phyloP scores from a whole-genome alignment of 2,797 vertebrate species.

The Eospalax fontanierii region DNA sequence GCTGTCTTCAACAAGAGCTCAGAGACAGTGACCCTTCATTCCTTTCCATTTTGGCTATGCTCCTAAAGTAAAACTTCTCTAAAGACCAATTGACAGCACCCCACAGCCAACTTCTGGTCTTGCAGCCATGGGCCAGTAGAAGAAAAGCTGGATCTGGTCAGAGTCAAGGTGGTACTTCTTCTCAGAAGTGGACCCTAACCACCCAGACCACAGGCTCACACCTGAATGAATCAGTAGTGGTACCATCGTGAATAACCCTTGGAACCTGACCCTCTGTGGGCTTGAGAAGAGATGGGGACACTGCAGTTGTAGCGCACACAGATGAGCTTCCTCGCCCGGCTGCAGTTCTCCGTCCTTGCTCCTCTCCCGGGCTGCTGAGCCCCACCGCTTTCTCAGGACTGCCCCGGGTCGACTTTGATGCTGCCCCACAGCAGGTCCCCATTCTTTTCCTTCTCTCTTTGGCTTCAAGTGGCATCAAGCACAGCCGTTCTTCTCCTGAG shows the following conservation, averaged over 20 bases:
- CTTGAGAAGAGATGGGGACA: background rate
- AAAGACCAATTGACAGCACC: background rate
- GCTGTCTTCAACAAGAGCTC: background rate
- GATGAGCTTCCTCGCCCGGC: too few relatives aligned
- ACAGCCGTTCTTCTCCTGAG: slow-evolving; percentile 74
- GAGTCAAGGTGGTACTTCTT: background rate
- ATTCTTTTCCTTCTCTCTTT: slow-evolving; percentile 71
- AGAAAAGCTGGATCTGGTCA: slow-evolving; percentile 14
- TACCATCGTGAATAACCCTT: background rate
- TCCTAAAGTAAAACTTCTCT: slow-evolving; percentile 15
- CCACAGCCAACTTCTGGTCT: background rate
- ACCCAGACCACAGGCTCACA: background rate
- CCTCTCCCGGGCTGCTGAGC: background rate
- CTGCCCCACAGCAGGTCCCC: slow-evolving; percentile 47
- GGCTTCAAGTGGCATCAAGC: slow-evolving; percentile 74
- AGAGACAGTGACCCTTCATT: background rate
- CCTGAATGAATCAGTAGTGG: background rate
- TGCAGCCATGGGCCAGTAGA: background rate
- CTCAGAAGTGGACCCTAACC: background rate
- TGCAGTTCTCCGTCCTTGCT: background rate
- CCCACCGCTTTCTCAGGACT: background rate
- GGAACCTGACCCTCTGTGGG: background rate
- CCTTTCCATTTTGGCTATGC: background rate
- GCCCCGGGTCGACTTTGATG: background rate
- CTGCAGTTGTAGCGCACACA: accelerated